Evolutionary conservation across 2,888 invertebrate species (phyloP).

Genomic region (Lepidochrysops patricia): DNA sequence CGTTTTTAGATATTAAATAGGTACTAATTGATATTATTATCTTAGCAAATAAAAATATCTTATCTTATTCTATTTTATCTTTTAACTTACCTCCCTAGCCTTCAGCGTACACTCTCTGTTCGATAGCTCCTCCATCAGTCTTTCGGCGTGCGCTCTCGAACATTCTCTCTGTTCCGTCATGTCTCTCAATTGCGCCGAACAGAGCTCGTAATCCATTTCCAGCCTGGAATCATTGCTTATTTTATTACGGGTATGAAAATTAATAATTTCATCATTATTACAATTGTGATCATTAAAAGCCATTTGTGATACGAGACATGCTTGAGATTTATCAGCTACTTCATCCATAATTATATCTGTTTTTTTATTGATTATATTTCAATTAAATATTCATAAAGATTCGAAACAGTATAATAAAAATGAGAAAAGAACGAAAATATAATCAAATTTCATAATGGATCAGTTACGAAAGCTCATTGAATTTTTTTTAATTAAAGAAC

Average conservation of each 20-base stretch:
- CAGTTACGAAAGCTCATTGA: no score
- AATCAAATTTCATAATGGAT: no score
- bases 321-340: neutral
- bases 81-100: conserved; percentile 63
- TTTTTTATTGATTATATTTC: no score
- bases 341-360: no score
- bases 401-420: no score
- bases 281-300: neutral
- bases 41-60: no score
- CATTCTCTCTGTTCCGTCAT: conserved; percentile 74
- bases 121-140: conserved; percentile 48
- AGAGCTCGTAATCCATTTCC: conserved; percentile 77
- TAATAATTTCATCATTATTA: neutral
- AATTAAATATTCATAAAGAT: no score
- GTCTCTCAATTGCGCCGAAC: conserved; percentile 73
- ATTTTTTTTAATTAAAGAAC: no score
- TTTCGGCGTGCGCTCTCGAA: conserved; percentile 66
- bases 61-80: no score
- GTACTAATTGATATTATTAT: no score
- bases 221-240: conserved; percentile 42
- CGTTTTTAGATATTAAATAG: neutral
- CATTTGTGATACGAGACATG: neutral
- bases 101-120: conserved; percentile 67
- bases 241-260: neutral
- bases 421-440: no score